Evolutionary conservation across 1,140 invertebrate species (phyloP), one percentile per base, ranked within the genome.

Genomic region (Myzus persicae): DNA sequence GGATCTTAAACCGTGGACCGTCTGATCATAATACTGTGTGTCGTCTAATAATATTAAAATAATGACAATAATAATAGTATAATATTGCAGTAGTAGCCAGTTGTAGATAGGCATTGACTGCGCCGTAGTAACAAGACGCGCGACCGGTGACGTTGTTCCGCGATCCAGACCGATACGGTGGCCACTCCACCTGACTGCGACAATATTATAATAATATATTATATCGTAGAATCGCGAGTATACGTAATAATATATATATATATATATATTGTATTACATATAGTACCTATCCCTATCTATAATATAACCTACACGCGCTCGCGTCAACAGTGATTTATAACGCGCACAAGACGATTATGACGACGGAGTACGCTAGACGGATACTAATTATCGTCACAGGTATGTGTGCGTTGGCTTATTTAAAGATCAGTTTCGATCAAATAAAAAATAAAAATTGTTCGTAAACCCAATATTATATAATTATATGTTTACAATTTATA

Each of bases 281-380:
- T 51, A 22, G 31, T 76, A n/a, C 31, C n/a, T 18, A n/a, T n/a
- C 26, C n/a, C 8, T 67, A 67, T 31, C 31, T 67, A n/a, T n/a
- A 76, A 76, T 76, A 76, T 18, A 76, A 31, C 31, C n/a, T 76
- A 26, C 82, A 5, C 82, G 82, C 40, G 82, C 8, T 26, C 82
- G 24, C 24, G 84, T 44, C n/a, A 51, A 24, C 24, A 38, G 20
- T 89, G 20, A 48, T 89, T 51, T 31, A 20, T 44, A 48, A 51
- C 40, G 20, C 26, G 26, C 24, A n/a, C 42, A 87, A 87, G 26
- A 44, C 42, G 26, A 87, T 87, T n/a, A 42, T 38, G 82, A 84
- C 36, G 42, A 89, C 6, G 89, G 89, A 90, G 48, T 67, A 90
- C 89, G 85, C 85, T 8, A 48, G 85, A 88, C n/a, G 85, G n/a